phyloP scores from a whole-genome alignment of 2,888 invertebrate genomes.

The Cactoblastis cactorum region DNA sequence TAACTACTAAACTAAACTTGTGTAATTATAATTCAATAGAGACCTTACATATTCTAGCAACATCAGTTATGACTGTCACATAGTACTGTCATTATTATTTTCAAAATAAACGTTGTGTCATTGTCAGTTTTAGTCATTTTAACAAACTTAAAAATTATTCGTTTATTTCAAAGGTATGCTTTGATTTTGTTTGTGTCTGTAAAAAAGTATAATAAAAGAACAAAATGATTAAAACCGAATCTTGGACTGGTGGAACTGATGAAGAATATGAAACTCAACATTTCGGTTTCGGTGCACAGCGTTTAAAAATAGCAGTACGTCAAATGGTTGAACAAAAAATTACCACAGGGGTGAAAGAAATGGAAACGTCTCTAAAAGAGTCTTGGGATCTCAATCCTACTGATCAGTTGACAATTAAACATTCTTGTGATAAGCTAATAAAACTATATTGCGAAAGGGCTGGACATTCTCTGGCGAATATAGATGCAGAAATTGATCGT shows the following conservation, averaged over 20 bases:
- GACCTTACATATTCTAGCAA: no score
- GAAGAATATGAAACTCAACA: slow-evolving; percentile 75
- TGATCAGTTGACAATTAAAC: slow-evolving; percentile 53
- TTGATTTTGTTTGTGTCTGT: not conserved
- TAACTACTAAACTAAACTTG: no score
- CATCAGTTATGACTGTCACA: no score
- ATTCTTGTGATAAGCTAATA: slow-evolving; percentile 61
- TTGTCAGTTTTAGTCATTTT: no score
- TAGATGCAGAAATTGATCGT: slow-evolving; percentile 62
- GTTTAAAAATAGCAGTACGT: slow-evolving; percentile 63
- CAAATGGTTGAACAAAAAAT: slow-evolving; percentile 71
- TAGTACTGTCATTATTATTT: no score
- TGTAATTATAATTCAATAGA: no score
- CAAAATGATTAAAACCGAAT: slow-evolving; percentile 52
- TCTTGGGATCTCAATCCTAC: slow-evolving; percentile 60
- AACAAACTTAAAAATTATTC: not conserved
- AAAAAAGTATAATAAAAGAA: no score
- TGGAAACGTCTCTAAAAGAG: slow-evolving; percentile 57
- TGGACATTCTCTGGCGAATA: slow-evolving; percentile 48
- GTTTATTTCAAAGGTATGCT: not conserved
- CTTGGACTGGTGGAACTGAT: slow-evolving; percentile 62
- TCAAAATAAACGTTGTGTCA: no score
- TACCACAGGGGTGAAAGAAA: slow-evolving; percentile 54
- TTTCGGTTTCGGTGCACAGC: slow-evolving; percentile 69
- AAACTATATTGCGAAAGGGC: slow-evolving; percentile 59